A percentile compares a stretch with the other conserved stretches of the same genome.
Conservation (phyloP, 2,888 invertebrate species). For the Synergus laeviventris region DNA sequence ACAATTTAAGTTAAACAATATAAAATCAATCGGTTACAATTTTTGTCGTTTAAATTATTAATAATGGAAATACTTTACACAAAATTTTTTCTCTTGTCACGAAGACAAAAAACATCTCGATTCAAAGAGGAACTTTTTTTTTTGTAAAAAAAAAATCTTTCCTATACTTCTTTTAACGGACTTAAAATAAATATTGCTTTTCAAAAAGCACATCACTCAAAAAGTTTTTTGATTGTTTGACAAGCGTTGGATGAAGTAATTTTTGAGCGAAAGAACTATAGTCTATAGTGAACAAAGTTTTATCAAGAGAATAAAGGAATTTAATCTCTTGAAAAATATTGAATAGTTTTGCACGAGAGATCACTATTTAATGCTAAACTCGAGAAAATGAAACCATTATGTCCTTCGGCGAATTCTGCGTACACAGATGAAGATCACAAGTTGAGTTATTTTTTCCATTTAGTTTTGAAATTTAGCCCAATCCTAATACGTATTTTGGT, state of each 20-base stretch:
- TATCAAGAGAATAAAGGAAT: not conserved
- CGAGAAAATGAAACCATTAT: not conserved
- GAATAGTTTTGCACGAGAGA: not conserved
- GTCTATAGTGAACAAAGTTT: not conserved
- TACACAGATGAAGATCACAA: constrained; percentile 26
- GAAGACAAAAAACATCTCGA: too few relatives aligned
- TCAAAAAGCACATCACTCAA: not conserved
- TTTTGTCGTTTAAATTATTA: too few relatives aligned
- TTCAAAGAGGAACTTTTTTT: too few relatives aligned
- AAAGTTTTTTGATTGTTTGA: not conserved
- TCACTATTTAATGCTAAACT: not conserved
- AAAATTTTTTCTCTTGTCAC: not conserved
- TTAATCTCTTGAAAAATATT: not conserved
- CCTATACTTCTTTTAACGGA: not conserved
- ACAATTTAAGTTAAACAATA: not conserved
- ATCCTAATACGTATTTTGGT: constrained; percentile 91
- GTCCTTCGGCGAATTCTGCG: not conserved
- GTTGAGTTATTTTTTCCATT: constrained; percentile 1
- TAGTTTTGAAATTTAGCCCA: constrained; percentile 81
- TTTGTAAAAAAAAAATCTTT: not conserved
- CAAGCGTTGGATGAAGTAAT: not conserved
- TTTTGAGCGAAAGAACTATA: not conserved
- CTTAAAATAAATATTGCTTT: not conserved
- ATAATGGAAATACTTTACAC: not conserved
- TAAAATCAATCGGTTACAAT: not conserved